phyloP scores from a whole-genome alignment of 2,888 invertebrate species.

The Odontothrips loti region DNA sequence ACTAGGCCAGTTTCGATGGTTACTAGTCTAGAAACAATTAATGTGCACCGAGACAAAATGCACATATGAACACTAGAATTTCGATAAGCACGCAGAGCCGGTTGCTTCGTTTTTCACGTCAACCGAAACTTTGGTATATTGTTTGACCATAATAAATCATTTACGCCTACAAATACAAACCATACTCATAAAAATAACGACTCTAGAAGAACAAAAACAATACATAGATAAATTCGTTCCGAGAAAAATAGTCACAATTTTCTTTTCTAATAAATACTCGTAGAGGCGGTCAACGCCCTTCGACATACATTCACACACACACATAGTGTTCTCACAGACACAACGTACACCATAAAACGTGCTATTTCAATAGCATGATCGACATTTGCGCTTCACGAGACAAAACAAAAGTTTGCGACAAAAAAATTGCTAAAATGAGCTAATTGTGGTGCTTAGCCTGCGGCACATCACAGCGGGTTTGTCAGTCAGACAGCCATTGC shows the following conservation, averaged over 20 bases:
- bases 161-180: not conserved
- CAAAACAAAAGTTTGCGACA: not conserved
- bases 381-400: not conserved
- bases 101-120: not conserved
- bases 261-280: constrained; percentile 17
- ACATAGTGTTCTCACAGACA: not conserved
- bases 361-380: too few species aligned
- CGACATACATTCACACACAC: not conserved
- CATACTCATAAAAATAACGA: not conserved
- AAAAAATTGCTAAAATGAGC: not conserved
- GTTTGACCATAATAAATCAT: not conserved
- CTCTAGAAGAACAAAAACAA: not conserved
- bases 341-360: not conserved
- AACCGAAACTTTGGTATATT: not conserved
- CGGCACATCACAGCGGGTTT: too few species aligned
- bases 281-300: not conserved
- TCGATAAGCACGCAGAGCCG: not conserved
- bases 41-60: not conserved
- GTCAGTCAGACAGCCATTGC: too few species aligned
- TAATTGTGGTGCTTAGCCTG: too few species aligned
- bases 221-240: not conserved
- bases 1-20: not conserved
- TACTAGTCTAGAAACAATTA: not conserved
- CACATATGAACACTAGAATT: not conserved
- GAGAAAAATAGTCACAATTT: constrained; percentile 15